Base-by-base conservation (phyloP, 2,888 invertebrate genomes). In the Drosophila mercatorum region DNA sequence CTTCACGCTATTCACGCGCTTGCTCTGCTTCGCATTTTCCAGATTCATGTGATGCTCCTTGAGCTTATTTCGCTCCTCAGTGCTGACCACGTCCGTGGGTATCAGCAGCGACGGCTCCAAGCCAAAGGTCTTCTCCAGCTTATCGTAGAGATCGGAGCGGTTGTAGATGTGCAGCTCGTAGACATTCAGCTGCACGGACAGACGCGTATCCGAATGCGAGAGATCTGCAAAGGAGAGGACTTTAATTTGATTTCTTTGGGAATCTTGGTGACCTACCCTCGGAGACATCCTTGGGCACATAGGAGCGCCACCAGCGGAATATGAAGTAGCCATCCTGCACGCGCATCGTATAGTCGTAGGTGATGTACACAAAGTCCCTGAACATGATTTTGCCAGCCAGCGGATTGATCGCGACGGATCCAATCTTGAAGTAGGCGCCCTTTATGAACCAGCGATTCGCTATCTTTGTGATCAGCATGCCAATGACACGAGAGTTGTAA, bases 331-430 rank as follows among this genome's bases (percentile, higher is more conserved):
- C 99, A 94, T 99, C 99, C 93, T 98, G 98, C 77, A 98, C 95
- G 77, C 98, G 95, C 47, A 98, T 93, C 40, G 98, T 97, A 93
- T 97, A 98, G 94, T 99, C 99, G 91, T 97, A 97, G 75, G 97
- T 98, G 71, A 98, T 97, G 91, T 97, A 98, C 62, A 97, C 96
- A 82, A 99, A 95, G 94, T 99, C 98, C 67, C 98, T 95, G 93
- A 99, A 98, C 99, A 99, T 99, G 61, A 99, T 96, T 94, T 99
- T 99, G 4, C 99, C 99, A 62, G 98, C 97, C 75, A 99, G 94
- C n/a, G 98, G 97, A 92, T 98, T 98, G 62, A 99, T 94, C 6
- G 98, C 98, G 89, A 99, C 95, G 5, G 99, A 99, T 65, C 99
- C 97, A 92, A 98, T 96, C 94, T 97, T 96, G 84, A 98, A 96